Conservation (phyloP, 2,888 invertebrate genomes). For the Pteria penguin region DNA sequence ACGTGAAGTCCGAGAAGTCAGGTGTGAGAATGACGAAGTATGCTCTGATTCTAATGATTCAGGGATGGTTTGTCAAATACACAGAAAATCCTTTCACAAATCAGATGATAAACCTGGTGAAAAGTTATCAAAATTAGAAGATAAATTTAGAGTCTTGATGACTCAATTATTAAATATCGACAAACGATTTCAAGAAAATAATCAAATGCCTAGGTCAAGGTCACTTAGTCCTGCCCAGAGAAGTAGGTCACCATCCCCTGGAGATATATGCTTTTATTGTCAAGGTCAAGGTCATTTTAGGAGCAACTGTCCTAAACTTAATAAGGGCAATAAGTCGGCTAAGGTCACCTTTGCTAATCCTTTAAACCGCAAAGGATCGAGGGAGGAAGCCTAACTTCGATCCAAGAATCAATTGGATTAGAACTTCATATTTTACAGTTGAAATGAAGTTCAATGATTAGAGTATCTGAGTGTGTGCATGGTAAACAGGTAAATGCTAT, state of each 20-base stretch:
- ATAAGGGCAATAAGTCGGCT: not conserved
- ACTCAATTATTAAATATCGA: not conserved
- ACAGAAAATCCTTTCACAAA: too few species aligned
- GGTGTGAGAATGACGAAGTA: too few species aligned
- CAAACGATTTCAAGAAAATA: not conserved
- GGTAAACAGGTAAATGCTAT: constrained; percentile 4
- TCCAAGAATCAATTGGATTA: not conserved
- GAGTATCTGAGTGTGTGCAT: not conserved
- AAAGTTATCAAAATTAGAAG: too few species aligned
- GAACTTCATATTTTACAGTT: not conserved
- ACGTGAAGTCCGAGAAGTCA: too few species aligned
- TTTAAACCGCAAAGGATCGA: not conserved
- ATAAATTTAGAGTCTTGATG: not conserved
- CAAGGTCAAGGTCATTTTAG: not conserved
- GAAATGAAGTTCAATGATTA: not conserved
- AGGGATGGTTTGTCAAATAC: too few species aligned
- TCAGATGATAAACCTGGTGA: too few species aligned
- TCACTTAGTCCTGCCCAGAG: not conserved
- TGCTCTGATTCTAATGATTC: too few species aligned
- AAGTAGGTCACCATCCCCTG: not conserved
- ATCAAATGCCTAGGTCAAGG: not conserved
- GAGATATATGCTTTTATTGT: not conserved
- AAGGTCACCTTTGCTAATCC: not conserved
- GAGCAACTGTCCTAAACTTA: not conserved
- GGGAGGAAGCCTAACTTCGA: not conserved